phyloP scores from a whole-genome alignment of 2,797 vertebrate genomes.

The Mus caroli region DNA sequence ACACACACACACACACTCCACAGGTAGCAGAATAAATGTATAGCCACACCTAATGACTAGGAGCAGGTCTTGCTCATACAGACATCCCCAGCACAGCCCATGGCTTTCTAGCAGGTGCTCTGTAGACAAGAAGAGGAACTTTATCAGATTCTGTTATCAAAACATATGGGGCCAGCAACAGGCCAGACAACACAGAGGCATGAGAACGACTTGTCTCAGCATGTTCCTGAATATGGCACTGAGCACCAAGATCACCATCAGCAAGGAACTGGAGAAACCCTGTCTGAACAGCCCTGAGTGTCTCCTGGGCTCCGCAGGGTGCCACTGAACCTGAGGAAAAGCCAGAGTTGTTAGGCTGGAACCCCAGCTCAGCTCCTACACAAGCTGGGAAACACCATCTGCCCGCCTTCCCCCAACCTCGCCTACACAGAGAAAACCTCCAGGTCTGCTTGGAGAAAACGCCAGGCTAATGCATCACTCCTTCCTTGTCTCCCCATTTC shows the following conservation, averaged over 20 bases:
- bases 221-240: neutral
- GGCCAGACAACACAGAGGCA: neutral
- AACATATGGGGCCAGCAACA: conserved; percentile 11
- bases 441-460: neutral
- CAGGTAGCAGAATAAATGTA: neutral
- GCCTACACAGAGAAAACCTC: neutral
- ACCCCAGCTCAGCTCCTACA: neutral
- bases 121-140: neutral
- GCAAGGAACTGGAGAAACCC: neutral
- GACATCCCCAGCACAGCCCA: neutral
- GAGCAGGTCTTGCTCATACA: neutral
- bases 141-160: conserved; percentile 12
- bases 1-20: neutral
- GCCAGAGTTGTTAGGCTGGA: neutral
- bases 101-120: neutral
- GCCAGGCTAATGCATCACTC: neutral
- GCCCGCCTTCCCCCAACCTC: neutral
- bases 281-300: neutral
- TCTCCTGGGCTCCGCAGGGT: neutral
- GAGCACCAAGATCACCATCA: neutral
- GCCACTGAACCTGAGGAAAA: neutral
- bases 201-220: neutral
- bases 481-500: neutral
- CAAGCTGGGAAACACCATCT: neutral
- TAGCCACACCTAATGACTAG: neutral